Percentiles rank a stretch among this genome's conserved stretches.
Evolutionary conservation across 2,113 vertebrate species (phyloP).

Genomic region (Nerophis lumbriciformis): DNA sequence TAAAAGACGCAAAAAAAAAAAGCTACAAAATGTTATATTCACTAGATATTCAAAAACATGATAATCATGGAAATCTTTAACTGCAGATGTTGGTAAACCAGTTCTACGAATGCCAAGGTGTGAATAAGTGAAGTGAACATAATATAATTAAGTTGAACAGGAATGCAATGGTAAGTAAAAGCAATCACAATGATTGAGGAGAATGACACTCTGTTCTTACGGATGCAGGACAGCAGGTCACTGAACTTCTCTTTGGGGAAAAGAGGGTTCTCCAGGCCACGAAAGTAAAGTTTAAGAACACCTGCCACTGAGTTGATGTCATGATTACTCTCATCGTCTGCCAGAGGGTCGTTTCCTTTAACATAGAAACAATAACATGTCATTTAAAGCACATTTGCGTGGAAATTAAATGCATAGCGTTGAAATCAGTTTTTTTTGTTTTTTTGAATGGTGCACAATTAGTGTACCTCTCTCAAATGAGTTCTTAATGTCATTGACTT

Average conservation of each 20-base stretch:
- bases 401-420: not conserved
- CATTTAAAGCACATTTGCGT: not conserved
- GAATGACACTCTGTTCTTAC: slow-evolving; percentile 73
- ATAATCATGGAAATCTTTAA: too few species aligned
- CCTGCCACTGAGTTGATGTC: slow-evolving; percentile 98
- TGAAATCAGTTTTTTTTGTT: not conserved
- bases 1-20: too few species aligned
- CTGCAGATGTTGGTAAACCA: too few species aligned
- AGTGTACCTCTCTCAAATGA: slow-evolving; percentile 93
- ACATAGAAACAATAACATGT: slow-evolving; percentile 44
- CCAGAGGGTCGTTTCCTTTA: slow-evolving; percentile 92
- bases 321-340: slow-evolving; percentile 93
- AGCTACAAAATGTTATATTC: too few species aligned
- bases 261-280: slow-evolving; percentile 94
- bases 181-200: not conserved
- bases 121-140: not conserved
- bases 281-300: slow-evolving; percentile 96
- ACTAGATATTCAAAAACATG: too few species aligned
- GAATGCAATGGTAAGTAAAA: not conserved
- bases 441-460: not conserved
- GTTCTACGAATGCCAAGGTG: too few species aligned
- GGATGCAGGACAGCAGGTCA: slow-evolving; percentile 93
- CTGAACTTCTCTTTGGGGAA: slow-evolving; percentile 99
- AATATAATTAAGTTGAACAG: not conserved
- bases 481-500: slow-evolving; percentile 99